phyloP scores from a whole-genome alignment of 2,888 invertebrate species.

The Plagodis dolabraria region DNA sequence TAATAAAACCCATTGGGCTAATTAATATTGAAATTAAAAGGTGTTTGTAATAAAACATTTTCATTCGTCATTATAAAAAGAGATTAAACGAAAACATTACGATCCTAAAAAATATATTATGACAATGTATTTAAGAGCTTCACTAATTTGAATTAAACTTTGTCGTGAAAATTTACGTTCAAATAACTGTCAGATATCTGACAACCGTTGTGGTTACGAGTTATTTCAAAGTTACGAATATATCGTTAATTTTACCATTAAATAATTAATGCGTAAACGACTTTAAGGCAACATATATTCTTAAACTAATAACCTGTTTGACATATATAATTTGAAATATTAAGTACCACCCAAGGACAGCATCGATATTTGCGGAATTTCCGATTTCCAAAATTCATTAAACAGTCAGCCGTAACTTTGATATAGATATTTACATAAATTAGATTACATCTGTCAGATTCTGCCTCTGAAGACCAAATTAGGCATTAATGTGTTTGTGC shows the following conservation, averaged over 20 bases:
- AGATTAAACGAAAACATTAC: too few species aligned
- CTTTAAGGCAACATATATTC: conserved; percentile 34
- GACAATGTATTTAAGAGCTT: conserved; percentile 36
- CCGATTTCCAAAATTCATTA: conserved; percentile 74
- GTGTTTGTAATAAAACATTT: too few species aligned
- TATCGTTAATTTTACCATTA: neutral
- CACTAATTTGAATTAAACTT: conserved; percentile 42
- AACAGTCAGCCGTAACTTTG: conserved; percentile 54
- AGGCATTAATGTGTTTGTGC: conserved; percentile 57
- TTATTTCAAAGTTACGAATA: conserved; percentile 17
- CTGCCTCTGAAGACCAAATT: conserved; percentile 63
- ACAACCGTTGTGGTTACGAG: conserved; percentile 26
- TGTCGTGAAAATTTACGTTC: conserved; percentile 35
- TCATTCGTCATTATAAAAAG: too few species aligned
- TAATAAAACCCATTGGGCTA: too few species aligned
- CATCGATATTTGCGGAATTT: conserved; percentile 71
- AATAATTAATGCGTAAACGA: conserved; percentile 10
- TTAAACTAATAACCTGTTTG: conserved; percentile 50
- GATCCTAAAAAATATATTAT: conserved; percentile 6
- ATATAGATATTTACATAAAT: conserved; percentile 72
- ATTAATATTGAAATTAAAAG: too few species aligned
- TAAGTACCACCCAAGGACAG: conserved; percentile 42
- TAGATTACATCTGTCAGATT: conserved; percentile 72
- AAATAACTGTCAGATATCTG: conserved; percentile 29
- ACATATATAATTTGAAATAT: too few species aligned